Evolutionary conservation across 2,113 vertebrate genomes (phyloP), one percentile per base, ranked within the genome.

Genomic region (Rousettus leschenaultii): DNA sequence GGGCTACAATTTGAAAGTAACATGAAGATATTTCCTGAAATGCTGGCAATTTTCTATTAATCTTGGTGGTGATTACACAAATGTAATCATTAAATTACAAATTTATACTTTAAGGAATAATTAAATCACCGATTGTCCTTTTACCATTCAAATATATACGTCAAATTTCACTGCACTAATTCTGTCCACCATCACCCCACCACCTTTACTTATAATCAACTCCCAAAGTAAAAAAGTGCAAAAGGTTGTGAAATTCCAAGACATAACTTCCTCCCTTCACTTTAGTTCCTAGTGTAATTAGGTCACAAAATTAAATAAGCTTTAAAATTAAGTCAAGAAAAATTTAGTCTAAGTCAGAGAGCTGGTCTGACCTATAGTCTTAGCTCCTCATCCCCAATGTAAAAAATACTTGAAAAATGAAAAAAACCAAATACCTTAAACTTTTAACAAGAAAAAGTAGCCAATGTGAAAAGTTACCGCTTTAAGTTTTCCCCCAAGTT

Each of bases 231-330:
- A 19, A 75, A 75, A 86, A 95, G 73, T 22, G 48, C 22, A 55
- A 89, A 89, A 89, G 26, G n/a, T 48, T 80, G 4, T n/a, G 21
- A 86, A 85, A 21, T 79, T 55, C 9, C 33, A 85, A 59, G 40
- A 80, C 2, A 26, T n/a, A 79, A 45, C 11, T 74, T 87, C 35
- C 35, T 74, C 83, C 24, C 35, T 89, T 68, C 22, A 79, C 15
- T 53, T 92, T 80, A 80, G 40, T 89, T 61, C 19, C n/a, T 68
- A 85, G 79, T 68, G 59, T 85, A 92, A 53, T 79, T 88, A 79
- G n/a, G 26, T 95, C 51, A 43, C 28, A 79, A 80, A 88, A 90
- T 93, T 82, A 94, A 89, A 82, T 55, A 63, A 63, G 19, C 61
- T 90, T 83, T 55, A 53, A 77, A 74, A 68, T 61, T 66, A 38